Evolutionary conservation across 2,888 invertebrate species (phyloP), one percentile per base, ranked within the genome.

Genomic region (Trypoxylon attenuatum): DNA sequence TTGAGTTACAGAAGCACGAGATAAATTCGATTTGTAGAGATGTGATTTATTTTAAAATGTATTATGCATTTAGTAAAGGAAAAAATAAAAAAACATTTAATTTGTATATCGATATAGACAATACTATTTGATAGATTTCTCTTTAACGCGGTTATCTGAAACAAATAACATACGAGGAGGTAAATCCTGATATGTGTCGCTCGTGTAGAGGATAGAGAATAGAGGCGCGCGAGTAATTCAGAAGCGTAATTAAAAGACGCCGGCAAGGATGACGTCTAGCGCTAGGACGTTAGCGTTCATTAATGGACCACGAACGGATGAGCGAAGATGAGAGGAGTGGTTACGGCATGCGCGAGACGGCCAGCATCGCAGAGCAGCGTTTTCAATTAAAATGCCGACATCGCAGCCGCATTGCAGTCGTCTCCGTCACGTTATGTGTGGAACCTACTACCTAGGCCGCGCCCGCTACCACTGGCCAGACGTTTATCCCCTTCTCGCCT

Each of bases 321-420:
- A 58, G 62, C 65, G 59, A 63, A 68, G 67, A 71, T 58, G 67
- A 67, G 64, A 65, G 71, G 64, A 63, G 60, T 56, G 50, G 41
- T 29, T 45, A 50, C 47, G 53, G 29, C 18, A 27, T 25, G 16
- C n/a, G 13, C 41, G 46, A 45, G 22, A 29, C 47, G 15, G 18
- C 52, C n/a, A 41, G 41, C 59, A 67, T 63, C 52, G 42, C 59
- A 51, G 51, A 47, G 51, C 65, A 66, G 69, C 54, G 69, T 78
- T 79, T 79, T 79, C 77, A 81, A 81, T 81, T 81, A 81, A 81
- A 81, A 81, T 77, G 72, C 76, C 75, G 80, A 77, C 79, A n/a
- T n/a, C n/a, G 76, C 77, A 72, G 74, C 74, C 73, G 77, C 78
- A 81, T 79, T 78, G 81, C 80, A 13, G 22, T 22, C 21, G 3